Evolutionary conservation across 2,797 vertebrate species (phyloP), one percentile per base, ranked within the genome.

Genomic region (Ispidina picta): DNA sequence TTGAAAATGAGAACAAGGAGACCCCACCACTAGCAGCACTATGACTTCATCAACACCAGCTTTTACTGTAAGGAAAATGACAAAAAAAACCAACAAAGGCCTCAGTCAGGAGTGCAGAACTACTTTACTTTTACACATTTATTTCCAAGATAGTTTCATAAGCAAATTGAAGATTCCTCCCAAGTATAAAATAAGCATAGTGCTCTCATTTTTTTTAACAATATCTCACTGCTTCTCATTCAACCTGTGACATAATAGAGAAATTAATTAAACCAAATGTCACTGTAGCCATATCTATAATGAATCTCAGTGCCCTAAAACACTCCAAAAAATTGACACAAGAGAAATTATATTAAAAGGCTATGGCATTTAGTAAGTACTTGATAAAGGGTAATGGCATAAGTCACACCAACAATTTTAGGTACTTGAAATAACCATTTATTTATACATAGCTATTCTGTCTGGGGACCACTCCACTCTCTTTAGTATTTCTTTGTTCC

Each of bases 181-280:
- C n/a, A 74, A 62, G n/a, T 60, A n/a, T 35, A n/a, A 56, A 79
- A 56, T 28, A 62, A 58, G 12, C 21, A 60, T 16, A 59, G 5
- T 73, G 44, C 4, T 68, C 37, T 66, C 39, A 46, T 76, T 74
- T 37, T 37, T 73, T 93, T 77, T 43, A 83, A 28, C 79, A 75
- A 29, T 62, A 71, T 59, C 29, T 74, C 56, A 89, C 77, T 87
- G 31, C 51, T 88, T 87, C 72, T 94, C 29, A 80, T 86, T 92
- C 75, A 94, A 92, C 51, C 84, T 92, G 75, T 83, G 79, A 80
- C 59, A 87, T 88, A 92, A 90, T 51, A 83, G 26, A 90, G 70
- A 89, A 94, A 95, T 90, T 80, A 89, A 94, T 94, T 95, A 95
- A 93, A 87, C 48, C 28, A 92, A 86, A 91, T 94, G 82, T 72